Base-by-base conservation (phyloP, 2,113 vertebrate genomes). In the Taurulus bubalis region DNA sequence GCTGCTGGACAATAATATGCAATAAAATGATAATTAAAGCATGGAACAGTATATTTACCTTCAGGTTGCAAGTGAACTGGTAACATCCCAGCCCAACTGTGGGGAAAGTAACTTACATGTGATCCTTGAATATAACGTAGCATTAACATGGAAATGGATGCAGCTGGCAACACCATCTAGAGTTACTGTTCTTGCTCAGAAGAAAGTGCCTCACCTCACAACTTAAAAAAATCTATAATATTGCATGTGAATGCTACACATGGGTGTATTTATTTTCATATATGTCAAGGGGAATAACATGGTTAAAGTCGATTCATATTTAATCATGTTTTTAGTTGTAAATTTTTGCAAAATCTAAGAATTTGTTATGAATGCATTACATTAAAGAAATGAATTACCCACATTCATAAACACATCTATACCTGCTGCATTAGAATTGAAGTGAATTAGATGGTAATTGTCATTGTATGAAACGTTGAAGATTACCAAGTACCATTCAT, bases 401-500 rank as follows among this genome's bases (percentile, higher is more conserved):
- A 42, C 66, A 63, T 51, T 63, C 14, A 64, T 51, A 14, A 76
- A 66, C 3, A 9, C 26, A 32, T 53, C 66, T 4, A 32, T 28
- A 4, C 62, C 45, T 71, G 49, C 49, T 69, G 15, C 74, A 80
- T 71, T 70, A 65, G 24, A 53, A 16, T 47, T 42, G 3, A 58
- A 30, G 47, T 66, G 56, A 73, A 79, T 3, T 28, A 38, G 38
- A 3, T 40, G 14, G 9, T 80, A 58, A 64, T 65, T 72, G 9
- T 67, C 40, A 69, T 55, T 15, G 26, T 38, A 65, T 69, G 28
- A 84, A 77, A 75, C 56, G 64, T 86, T 71, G 28, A 76, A 71
- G 30, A 74, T 16, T 20, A 49, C 55, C 73, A 82, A 78, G 53
- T 87, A 53, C 38, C 72, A 70, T 70, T 79, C 79, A 82, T 62